These are phyloP conservation scores for Drosophila punjabiensis DNA, from an alignment of 1,140 invertebrate species.

Conservation along the genomic window DNA sequence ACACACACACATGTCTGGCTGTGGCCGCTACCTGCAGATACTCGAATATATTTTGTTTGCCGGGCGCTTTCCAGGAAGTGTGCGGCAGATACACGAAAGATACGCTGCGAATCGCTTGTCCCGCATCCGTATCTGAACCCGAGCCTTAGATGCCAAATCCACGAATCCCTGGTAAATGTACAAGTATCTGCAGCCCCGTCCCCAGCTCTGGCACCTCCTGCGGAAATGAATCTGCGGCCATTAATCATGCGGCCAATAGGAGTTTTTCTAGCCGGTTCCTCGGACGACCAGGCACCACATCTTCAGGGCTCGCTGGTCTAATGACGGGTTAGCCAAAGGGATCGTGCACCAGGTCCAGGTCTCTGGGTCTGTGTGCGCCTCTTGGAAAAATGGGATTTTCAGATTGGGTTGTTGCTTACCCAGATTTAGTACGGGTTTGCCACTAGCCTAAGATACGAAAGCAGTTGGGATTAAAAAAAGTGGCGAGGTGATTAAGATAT, in stretches of 20 bases:
- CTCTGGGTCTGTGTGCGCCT: slow-evolving; percentile 31
- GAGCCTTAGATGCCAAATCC: slow-evolving; percentile 25
- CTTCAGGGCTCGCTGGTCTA: slow-evolving; percentile 25
- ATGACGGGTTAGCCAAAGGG: slow-evolving; percentile 39
- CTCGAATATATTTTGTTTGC: slow-evolving; percentile 61
- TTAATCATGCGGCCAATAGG: slow-evolving; percentile 79
- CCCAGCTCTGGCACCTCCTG: slow-evolving; percentile 23
- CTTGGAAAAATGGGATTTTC: slow-evolving; percentile 16
- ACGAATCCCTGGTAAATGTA: slow-evolving; percentile 23
- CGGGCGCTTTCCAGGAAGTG: slow-evolving; percentile 71
- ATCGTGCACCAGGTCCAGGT: slow-evolving; percentile 29
- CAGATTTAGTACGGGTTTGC: slow-evolving; percentile 9
- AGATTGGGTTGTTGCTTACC: slow-evolving; percentile 15
- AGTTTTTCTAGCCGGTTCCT: slow-evolving; percentile 41
- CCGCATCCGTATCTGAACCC: slow-evolving; percentile 31
- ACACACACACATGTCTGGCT: slow-evolving; percentile 21
- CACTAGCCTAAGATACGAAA: not conserved
- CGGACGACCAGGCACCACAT: slow-evolving; percentile 21
- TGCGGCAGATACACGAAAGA: slow-evolving; percentile 69
- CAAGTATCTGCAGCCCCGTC: slow-evolving; percentile 11
- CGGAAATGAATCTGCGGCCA: slow-evolving; percentile 79
- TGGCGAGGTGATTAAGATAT: not conserved
- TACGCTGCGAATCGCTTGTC: slow-evolving; percentile 39
- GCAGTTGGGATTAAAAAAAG: not conserved
- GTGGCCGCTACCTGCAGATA: slow-evolving; percentile 64